These are phyloP conservation scores for Gallinago jamesoni DNA, from an alignment of 2,113 vertebrate species.

Conservation along the genomic window DNA sequence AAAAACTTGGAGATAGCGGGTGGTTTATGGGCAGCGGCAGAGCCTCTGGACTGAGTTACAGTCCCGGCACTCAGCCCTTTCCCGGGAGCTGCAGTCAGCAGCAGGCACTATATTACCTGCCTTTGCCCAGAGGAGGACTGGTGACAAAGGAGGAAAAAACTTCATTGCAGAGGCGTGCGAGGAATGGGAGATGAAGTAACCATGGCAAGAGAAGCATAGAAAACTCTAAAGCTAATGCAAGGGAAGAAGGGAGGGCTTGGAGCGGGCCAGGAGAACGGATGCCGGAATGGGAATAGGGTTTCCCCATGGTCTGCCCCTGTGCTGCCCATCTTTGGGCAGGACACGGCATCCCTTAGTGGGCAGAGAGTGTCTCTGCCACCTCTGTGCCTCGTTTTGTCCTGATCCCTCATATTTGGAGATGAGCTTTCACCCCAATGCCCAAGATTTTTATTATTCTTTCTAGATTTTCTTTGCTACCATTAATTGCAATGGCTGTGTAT, in stretches of 20 bases:
- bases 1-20: slow-evolving; percentile 42
- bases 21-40: slow-evolving; percentile 52
- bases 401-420: background rate
- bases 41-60: slow-evolving; percentile 46
- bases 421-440: background rate
- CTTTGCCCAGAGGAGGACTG: background rate
- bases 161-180: background rate
- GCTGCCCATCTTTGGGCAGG: background rate
- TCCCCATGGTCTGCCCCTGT: fast-evolving
- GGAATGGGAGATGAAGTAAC: background rate
- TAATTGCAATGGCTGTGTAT: background rate
- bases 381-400: background rate
- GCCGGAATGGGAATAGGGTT: background rate
- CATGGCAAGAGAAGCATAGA: background rate
- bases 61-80: background rate
- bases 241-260: background rate
- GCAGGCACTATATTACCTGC: slow-evolving; percentile 21
- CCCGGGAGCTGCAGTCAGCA: background rate
- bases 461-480: background rate
- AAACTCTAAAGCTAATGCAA: background rate
- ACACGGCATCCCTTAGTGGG: background rate
- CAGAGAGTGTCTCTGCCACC: background rate
- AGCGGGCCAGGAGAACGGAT: background rate
- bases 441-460: background rate
- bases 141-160: slow-evolving; percentile 20